Percentiles rank a stretch among this genome's conserved stretches.
Conservation (phyloP, 2,888 invertebrate species). For the Noctua janthina region DNA sequence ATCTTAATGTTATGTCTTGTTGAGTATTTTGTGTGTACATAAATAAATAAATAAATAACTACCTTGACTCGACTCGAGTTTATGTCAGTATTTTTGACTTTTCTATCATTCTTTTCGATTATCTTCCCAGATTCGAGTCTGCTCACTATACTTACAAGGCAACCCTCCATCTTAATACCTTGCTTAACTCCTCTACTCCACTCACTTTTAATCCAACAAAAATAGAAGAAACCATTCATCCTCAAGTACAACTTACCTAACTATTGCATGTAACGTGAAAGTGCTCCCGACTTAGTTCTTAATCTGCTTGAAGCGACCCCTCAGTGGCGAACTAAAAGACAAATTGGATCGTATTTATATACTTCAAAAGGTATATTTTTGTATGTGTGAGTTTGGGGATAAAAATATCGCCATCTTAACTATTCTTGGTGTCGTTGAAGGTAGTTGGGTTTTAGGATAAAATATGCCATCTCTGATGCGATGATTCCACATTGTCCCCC, state of each 20-base stretch:
- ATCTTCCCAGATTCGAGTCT: no score
- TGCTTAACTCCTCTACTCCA: no score
- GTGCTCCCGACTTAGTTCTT: slow-evolving; percentile 24
- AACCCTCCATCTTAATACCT: no score
- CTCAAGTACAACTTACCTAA: background rate
- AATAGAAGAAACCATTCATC: background rate
- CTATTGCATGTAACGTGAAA: slow-evolving; percentile 25
- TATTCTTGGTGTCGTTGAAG: background rate
- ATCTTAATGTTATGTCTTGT: no score
- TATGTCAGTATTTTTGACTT: no score
- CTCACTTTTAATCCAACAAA: background rate
- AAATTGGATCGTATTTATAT: slow-evolving; percentile 27
- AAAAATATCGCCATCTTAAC: background rate
- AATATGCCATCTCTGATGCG: background rate
- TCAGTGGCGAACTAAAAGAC: background rate
- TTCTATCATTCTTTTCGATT: no score
- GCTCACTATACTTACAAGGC: no score
- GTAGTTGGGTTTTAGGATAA: background rate
- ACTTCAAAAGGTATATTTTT: slow-evolving; percentile 9
- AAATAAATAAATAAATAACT: no score
- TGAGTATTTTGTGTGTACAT: no score
- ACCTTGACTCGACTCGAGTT: no score
- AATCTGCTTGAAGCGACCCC: slow-evolving; percentile 23
- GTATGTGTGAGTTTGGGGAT: background rate
- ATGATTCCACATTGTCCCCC: background rate